These are phyloP conservation scores for Syngnathus scovelli DNA, from an alignment of 2,113 vertebrate species.

Conservation along the genomic window DNA sequence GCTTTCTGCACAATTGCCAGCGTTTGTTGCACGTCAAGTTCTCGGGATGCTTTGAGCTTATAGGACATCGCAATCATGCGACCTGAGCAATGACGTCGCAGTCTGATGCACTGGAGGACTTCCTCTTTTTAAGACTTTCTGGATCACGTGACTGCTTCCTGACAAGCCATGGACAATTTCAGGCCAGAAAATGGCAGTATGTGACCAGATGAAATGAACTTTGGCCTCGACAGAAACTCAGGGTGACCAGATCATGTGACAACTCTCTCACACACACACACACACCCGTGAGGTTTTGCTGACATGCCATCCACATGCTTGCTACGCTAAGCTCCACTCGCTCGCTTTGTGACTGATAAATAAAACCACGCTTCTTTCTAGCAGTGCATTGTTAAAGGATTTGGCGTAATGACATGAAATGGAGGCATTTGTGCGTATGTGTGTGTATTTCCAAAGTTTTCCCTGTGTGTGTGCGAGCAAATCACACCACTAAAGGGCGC, in stretches of 20 bases:
- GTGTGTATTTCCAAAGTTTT: neutral
- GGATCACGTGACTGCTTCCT: neutral
- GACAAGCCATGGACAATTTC: neutral
- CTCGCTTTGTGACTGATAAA: neutral
- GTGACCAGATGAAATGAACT: neutral
- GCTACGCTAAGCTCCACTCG: neutral
- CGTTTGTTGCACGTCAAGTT: neutral
- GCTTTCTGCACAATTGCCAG: neutral
- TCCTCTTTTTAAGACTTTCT: neutral
- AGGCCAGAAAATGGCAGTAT: neutral
- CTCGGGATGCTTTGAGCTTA: neutral
- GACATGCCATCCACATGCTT: neutral
- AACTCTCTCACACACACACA: neutral
- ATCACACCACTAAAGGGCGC: too few species aligned
- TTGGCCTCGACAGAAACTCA: conserved; percentile 3
- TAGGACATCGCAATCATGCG: neutral
- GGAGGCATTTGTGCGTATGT: conserved; percentile 4
- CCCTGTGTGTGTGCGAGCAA: neutral
- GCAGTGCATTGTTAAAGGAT: neutral
- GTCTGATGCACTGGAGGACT: neutral
- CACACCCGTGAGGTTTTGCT: neutral
- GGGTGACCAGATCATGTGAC: neutral
- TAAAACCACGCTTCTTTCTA: neutral
- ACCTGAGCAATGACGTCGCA: neutral
- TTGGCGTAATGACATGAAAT: neutral